A percentile compares a stretch with the other conserved stretches of the same genome.
These are phyloP conservation scores for Myodes glareolus DNA, from an alignment of 2,113 vertebrate species.

Conservation along the genomic window DNA sequence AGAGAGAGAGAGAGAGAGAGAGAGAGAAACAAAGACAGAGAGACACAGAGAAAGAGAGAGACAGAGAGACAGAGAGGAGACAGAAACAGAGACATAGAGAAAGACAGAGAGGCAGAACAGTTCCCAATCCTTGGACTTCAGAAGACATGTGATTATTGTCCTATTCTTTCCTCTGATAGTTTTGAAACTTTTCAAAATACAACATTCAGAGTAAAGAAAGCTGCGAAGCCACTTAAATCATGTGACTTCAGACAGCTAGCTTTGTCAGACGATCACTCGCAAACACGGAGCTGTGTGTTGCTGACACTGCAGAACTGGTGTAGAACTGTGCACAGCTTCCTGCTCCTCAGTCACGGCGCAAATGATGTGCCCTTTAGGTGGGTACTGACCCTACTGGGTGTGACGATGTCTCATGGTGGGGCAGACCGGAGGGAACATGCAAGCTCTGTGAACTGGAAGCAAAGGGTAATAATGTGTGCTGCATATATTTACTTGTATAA, in stretches of 20 bases:
- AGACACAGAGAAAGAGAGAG: background rate
- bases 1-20: background rate
- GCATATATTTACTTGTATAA: background rate
- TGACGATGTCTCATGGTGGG: background rate
- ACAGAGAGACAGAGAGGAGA: background rate
- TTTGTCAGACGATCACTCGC: background rate
- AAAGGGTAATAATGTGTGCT: background rate
- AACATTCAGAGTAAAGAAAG: background rate
- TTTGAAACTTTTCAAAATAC: slow-evolving; percentile 42
- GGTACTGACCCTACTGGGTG: accelerated
- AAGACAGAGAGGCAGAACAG: background rate
- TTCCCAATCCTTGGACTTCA: background rate
- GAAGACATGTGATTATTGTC: background rate
- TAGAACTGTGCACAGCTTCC: background rate
- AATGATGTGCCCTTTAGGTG: background rate
- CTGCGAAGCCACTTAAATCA: background rate
- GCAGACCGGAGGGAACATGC: background rate
- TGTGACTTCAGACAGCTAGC: background rate
- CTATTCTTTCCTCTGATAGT: background rate
- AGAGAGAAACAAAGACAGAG: background rate
- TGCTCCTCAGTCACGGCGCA: background rate
- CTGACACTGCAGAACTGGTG: background rate
- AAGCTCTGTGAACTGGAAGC: background rate
- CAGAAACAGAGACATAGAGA: too few relatives aligned
- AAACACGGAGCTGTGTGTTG: background rate